Evolutionary conservation across 2,797 vertebrate species (phyloP), one percentile per base, ranked within the genome.

Genomic region (Myotis pilosus): DNA sequence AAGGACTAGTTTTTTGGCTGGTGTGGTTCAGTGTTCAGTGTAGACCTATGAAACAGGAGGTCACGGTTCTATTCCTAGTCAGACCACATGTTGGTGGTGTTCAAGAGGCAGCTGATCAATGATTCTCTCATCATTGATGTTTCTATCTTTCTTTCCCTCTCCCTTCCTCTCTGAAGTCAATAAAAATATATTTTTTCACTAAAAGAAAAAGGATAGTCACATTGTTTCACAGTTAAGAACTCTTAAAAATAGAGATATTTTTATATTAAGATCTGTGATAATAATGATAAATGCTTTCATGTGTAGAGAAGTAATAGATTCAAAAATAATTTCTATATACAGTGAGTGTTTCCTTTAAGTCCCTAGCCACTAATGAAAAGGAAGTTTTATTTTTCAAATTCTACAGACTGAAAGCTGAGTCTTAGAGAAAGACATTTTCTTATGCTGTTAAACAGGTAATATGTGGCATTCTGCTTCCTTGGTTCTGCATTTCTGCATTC

Each of bases 251-350:
- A 87, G 12, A 84, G n/a, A 84, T 2, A 17, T 28, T 51, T 87
- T 85, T 87, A 49, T 91, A 84, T 84, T 76, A 89, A 87, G 68
- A 51, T 85, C 17, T 88, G 3, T 76, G 82, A 49, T 81, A 57
- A 75, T 60, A 84, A 81, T 57, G 68, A 38, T 49, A 85, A 85
- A 62, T 76, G 30, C 36, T 92, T 64, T 86, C 51, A 51, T 82
- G 8, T 85, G 11, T 36, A 78, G 74, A 7, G n/a, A n/a, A 5
- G 57, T 90, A 44, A 68, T 72, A 20, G 6, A 44, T 62, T 86
- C 12, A 30, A 75, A 78, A 95, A 71, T 84, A 64, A 86, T 81
- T 93, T 89, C 33, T 57, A 11, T 20, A 25, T 28, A n/a, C 3
- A n/a, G n/a, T n/a, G n/a, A 79, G 16, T 23, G 51, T 91, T 91